Percentiles rank a stretch among this genome's conserved stretches.
Evolutionary conservation across 2,113 vertebrate species (phyloP).

Genomic region (Aptenodytes patagonicus): DNA sequence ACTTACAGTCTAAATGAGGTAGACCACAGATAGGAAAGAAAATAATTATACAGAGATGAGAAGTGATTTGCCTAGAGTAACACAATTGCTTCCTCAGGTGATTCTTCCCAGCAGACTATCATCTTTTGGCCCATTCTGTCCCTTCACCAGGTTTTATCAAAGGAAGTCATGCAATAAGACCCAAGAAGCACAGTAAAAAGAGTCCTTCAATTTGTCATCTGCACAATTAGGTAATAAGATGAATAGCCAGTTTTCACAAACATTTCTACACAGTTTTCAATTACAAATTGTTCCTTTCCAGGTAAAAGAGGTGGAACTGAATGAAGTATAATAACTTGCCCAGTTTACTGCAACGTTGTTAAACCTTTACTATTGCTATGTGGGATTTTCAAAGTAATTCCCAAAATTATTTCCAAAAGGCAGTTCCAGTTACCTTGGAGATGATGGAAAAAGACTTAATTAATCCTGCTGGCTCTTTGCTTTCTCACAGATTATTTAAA

Average conservation of each 20-base stretch:
- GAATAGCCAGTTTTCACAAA: not conserved
- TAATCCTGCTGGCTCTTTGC: not conserved
- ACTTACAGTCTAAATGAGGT: not conserved
- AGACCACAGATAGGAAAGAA: not conserved
- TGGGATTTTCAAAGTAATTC: conserved; percentile 25
- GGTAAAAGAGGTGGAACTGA: not conserved
- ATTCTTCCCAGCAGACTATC: not conserved
- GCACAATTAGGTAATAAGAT: not conserved
- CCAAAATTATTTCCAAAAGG: conserved; percentile 20
- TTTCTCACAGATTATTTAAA: not conserved
- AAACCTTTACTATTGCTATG: not conserved
- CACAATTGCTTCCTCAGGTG: not conserved
- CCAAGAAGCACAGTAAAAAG: not conserved
- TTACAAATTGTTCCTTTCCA: not conserved
- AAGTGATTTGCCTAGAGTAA: not conserved
- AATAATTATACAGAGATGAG: not conserved
- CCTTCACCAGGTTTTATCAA: not conserved
- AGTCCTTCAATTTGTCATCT: not conserved
- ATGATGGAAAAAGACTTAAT: not conserved
- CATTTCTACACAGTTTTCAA: not conserved
- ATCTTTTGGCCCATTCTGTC: not conserved
- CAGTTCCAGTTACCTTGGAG: not conserved
- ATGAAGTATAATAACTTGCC: not conserved
- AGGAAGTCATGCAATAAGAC: not conserved
- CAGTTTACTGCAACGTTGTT: not conserved